Conservation (phyloP, 2,113 vertebrate genomes). For the Spermophilus dauricus region DNA sequence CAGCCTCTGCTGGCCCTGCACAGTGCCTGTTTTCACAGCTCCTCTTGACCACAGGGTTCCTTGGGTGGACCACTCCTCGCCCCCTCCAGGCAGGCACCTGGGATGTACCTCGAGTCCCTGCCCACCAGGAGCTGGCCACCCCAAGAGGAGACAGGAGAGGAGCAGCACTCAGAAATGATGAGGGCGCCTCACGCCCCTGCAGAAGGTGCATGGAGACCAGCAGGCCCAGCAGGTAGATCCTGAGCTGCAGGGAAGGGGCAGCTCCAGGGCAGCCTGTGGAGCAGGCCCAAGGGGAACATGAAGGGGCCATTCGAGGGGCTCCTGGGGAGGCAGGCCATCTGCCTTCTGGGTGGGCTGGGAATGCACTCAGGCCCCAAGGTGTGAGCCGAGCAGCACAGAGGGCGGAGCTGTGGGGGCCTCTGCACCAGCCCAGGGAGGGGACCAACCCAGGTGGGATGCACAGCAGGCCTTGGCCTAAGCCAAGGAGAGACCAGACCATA, state of each 20-base stretch:
- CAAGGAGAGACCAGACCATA: not conserved
- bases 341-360: not conserved
- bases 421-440: not conserved
- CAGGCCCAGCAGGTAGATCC: not conserved
- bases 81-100: not conserved
- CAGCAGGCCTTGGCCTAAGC: not conserved
- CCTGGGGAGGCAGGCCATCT: not conserved
- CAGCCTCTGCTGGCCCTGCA: not conserved
- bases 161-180: too few species aligned
- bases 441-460: not conserved
- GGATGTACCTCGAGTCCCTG: not conserved
- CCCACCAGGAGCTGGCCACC: not conserved
- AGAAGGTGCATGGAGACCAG: not conserved
- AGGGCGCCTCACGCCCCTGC: rapidly evolving
- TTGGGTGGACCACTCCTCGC: rapidly evolving
- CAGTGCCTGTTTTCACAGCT: rapidly evolving
- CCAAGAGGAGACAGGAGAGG: not conserved
- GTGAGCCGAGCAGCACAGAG: not conserved
- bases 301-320: rapidly evolving
- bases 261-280: too few species aligned
- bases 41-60: too few species aligned
- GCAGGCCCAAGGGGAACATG: too few species aligned
- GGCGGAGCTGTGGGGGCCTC: not conserved
- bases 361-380: not conserved
- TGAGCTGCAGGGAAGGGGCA: not conserved